A percentile compares a stretch with the other conserved stretches of the same genome.
Evolutionary conservation across 2,797 vertebrate genomes (phyloP).

Genomic region (Lophius americanus): DNA sequence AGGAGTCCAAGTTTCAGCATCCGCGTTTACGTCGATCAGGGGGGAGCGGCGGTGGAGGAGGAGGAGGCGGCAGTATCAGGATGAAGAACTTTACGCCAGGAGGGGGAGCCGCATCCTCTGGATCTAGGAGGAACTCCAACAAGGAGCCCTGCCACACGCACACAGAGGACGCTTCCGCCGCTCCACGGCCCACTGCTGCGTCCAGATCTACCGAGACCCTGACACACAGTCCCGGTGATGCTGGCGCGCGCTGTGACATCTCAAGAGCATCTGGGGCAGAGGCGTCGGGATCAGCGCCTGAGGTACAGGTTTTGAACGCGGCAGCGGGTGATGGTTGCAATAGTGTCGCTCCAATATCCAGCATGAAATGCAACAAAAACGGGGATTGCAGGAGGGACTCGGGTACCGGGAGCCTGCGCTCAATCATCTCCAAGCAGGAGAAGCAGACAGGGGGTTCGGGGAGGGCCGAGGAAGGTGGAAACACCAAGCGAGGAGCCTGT

Average conservation of each 20-base stretch:
- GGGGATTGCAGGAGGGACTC: conserved; percentile 87
- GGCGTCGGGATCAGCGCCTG: conserved; percentile 62
- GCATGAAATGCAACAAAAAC: conserved; percentile 89
- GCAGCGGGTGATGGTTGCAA: conserved; percentile 74
- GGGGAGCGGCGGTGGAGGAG: conserved; percentile 76
- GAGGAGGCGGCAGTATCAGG: conserved; percentile 83
- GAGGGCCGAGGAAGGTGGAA: conserved; percentile 77
- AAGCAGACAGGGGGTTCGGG: conserved; percentile 72
- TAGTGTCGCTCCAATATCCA: conserved; percentile 73
- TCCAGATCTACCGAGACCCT: conserved; percentile 70
- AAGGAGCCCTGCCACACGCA: conserved; percentile 77
- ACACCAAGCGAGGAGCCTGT: conserved; percentile 76
- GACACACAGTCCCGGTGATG: conserved; percentile 79
- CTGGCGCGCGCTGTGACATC: conserved; percentile 74
- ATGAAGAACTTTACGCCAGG: conserved; percentile 85
- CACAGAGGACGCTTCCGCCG: conserved; percentile 75
- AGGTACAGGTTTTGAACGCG: conserved; percentile 69
- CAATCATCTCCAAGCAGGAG: conserved; percentile 84
- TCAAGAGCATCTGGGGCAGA: conserved; percentile 70
- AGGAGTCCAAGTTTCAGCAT: conserved; percentile 85
- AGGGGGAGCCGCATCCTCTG: conserved; percentile 83
- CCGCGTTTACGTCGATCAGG: conserved; percentile 81
- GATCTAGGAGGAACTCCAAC: conserved; percentile 78
- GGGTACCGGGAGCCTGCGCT: conserved; percentile 84
- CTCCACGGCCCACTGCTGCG: conserved; percentile 75